Base-by-base conservation (phyloP, 2,797 vertebrate species). In the Bradypus variegatus region DNA sequence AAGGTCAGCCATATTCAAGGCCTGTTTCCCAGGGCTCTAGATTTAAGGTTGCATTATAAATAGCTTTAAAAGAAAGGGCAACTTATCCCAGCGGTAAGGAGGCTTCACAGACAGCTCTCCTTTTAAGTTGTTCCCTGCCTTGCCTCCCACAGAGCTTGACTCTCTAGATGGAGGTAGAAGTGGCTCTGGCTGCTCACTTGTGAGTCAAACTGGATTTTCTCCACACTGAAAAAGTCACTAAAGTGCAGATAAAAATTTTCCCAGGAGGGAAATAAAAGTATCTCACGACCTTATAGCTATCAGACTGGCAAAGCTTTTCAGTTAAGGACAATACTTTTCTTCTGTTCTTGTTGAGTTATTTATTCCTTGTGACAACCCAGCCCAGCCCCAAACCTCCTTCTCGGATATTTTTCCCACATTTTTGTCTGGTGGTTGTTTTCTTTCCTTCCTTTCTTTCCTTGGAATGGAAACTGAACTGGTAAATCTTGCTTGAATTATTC, bases 251-350 rank as follows among this genome's bases (percentile, higher is more conserved):
- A 16, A 45, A 80, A 92, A 18, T 7, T 1, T 23, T 50, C 23
- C 55, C 31, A 4, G 33, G 21, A 36, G 13, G 1, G 5, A n/a
- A 41, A 14, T 16, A 27, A 19, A 25, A 7, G 18, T 16, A 8
- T 14, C 27, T 45, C 33, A 0, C 8, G 55, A 15, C 81, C 31
- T 38, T 9, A 1, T 0, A 1, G 18, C 3, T 0, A 2, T 10
- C 25, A 4, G 1, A 0, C 2, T 1, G 64, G 2, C 60, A 36
- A 33, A 48, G n/a, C 2, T 25, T 29, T 27, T 12, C 1, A 3
- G 60, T 3, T 29, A 38, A 31, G 33, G 9, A 5, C 23, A 4
- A 4, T 6, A 19, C 8, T n/a, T 62, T 53, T 3, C 55, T 33
- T 10, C 9, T 19, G 16, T 36, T 50, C 23, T 72, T 8, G 7